These are phyloP conservation scores for Orgyia antiqua DNA, from an alignment of 2,888 invertebrate genomes.

Conservation along the genomic window DNA sequence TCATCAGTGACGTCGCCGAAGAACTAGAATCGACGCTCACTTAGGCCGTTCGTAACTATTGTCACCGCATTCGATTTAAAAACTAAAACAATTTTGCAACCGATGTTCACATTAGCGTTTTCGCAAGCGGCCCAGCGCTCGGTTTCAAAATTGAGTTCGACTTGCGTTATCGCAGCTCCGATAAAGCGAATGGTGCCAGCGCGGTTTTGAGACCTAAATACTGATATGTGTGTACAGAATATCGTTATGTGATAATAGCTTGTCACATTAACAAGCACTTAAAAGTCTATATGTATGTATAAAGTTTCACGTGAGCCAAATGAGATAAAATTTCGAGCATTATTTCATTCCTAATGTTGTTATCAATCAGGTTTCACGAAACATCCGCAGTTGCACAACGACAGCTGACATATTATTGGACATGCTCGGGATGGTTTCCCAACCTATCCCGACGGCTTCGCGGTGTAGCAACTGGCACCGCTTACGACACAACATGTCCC, in stretches of 20 bases:
- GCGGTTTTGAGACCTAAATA: conserved; percentile 71
- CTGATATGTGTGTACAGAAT: conserved; percentile 28
- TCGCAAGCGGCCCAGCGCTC: conserved; percentile 76
- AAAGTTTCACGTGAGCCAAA: background rate
- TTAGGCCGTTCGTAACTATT: conserved; percentile 31
- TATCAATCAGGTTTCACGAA: conserved; percentile 54
- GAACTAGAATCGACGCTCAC: conserved; percentile 11
- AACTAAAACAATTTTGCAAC: conserved; percentile 77
- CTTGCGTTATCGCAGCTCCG: conserved; percentile 73
- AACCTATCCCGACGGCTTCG: conserved; percentile 71
- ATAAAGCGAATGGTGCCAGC: conserved; percentile 67
- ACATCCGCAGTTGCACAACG: conserved; percentile 51
- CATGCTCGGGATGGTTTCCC: conserved; percentile 74
- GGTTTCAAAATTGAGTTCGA: conserved; percentile 72
- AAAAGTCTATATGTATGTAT: conserved; percentile 9
- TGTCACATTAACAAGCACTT: conserved; percentile 9
- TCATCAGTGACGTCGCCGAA: conserved; percentile 30
- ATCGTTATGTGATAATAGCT: conserved; percentile 11
- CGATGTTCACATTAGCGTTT: conserved; percentile 78
- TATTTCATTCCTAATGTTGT: conserved; percentile 25
- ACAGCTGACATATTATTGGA: conserved; percentile 65
- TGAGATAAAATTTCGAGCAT: conserved; percentile 16
- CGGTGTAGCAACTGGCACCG: conserved; percentile 60
- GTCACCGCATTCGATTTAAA: conserved; percentile 65
- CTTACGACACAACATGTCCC: conserved; percentile 72